Base-by-base conservation (phyloP, 2,113 vertebrate species). In the Esox niger region DNA sequence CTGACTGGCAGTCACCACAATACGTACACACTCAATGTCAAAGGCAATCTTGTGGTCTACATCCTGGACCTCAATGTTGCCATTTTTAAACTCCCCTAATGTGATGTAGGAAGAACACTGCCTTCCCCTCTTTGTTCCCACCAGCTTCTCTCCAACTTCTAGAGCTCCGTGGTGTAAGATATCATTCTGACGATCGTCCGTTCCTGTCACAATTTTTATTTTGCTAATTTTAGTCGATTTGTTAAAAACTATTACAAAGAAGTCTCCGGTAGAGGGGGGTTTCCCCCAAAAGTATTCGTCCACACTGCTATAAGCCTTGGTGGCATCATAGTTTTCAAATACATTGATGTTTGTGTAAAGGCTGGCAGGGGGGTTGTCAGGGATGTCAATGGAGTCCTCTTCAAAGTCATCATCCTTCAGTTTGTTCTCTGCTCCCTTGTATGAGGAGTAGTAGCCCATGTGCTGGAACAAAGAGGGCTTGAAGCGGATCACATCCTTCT, bases 381-480 rank as follows among this genome's bases (percentile, higher is more conserved):
- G 97, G 57, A 99, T 94, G 76, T 99, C 97, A 55, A 96, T 88
- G 0, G 93, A 94, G 73, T 99, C 97, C 55, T 99, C 97, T 85
- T 99, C 97, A 70, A 98, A 99, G 81, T 99, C 97, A 30, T 99
- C 97, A 66, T 99, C 97, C 76, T 98, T 98, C 68, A 99, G 86
- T 68, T 99, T 99, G 82, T 99, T 99, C 81, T 98, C 97, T 0
- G 93, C 94, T 27, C 96, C 97, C 82, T 95, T 97, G 70, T 96
- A 99, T 2, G 97, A 99, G 0, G 97, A 98, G 69, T 99, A 99
- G 86, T 99, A 99, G 65, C 96, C 97, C 95, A 99, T 98, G 82
- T 99, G 97, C 77, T 99, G 97, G 82, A 99, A 99, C 59, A 99
- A 90, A n/a, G 97, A 99, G 59, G 97, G 96, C 83, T 98, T 99